Evolutionary conservation across 2,113 vertebrate species (phyloP).

Genomic region (Origma solitaria): DNA sequence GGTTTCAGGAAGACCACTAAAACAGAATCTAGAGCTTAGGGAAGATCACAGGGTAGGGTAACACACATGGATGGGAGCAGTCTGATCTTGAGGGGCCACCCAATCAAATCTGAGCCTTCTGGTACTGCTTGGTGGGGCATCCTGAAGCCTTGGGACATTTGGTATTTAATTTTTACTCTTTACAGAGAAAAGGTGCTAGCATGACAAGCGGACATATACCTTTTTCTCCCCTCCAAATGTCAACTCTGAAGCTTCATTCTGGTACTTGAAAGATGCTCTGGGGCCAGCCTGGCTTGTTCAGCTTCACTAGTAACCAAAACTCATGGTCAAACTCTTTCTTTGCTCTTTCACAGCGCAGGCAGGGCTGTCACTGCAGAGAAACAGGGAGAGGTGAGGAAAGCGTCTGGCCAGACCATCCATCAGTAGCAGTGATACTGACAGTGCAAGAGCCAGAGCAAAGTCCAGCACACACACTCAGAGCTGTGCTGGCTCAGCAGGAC

Average conservation of each 20-base stretch:
- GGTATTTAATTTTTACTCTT: background rate
- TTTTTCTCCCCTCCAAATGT: background rate
- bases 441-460: background rate
- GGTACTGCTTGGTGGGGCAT: background rate
- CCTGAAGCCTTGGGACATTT: background rate
- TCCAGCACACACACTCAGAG: background rate
- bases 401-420: background rate
- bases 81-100: background rate
- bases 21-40: background rate
- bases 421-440: background rate
- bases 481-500: background rate
- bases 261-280: background rate
- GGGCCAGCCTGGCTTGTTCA: background rate
- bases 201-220: accelerated
- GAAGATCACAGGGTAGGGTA: background rate
- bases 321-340: background rate
- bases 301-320: background rate
- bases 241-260: background rate
- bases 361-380: background rate
- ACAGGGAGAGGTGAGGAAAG: background rate
- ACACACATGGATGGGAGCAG: accelerated
- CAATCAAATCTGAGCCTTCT: background rate
- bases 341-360: background rate
- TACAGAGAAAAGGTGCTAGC: background rate
- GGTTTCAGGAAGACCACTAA: background rate